Evolutionary conservation across 1,140 invertebrate genomes (phyloP).

Genomic region (Dreissena rostriformis): DNA sequence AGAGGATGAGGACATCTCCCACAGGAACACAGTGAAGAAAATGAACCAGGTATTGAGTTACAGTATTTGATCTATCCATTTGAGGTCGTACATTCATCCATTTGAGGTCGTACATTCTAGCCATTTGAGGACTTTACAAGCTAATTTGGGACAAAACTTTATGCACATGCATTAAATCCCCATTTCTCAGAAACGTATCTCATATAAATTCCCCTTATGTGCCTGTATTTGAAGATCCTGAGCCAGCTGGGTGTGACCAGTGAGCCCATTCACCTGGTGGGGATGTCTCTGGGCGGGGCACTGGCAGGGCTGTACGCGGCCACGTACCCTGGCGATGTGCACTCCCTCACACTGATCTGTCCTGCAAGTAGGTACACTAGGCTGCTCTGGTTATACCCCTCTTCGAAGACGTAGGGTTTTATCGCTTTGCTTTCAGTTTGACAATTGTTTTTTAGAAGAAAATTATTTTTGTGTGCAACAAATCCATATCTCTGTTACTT

Average conservation of each 20-base stretch:
- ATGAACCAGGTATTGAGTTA: constrained; percentile 63
- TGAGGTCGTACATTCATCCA: background rate
- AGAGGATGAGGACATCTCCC: constrained; percentile 68
- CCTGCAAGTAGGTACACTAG: constrained; percentile 54
- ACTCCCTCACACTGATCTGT: constrained; percentile 53
- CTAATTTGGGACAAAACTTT: too few relatives aligned
- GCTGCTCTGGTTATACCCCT: too few relatives aligned
- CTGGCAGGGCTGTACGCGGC: constrained; percentile 53
- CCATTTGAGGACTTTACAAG: too few relatives aligned
- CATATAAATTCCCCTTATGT: too few relatives aligned
- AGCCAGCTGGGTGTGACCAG: constrained; percentile 19
- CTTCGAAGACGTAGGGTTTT: background rate
- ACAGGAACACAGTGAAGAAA: constrained; percentile 52
- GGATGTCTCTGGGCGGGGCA: constrained; percentile 56
- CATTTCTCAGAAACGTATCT: too few relatives aligned
- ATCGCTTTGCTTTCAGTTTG: background rate
- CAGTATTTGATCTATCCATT: too few relatives aligned
- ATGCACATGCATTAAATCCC: too few relatives aligned
- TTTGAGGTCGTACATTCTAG: background rate
- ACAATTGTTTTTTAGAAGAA: background rate
- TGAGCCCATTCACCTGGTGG: constrained; percentile 50
- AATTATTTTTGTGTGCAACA: background rate
- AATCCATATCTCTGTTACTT: background rate
- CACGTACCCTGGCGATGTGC: constrained; percentile 38
- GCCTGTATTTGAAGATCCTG: constrained; percentile 13